A percentile compares a stretch with the other conserved stretches of the same genome.
Evolutionary conservation across 2,113 vertebrate species (phyloP).

Genomic region (Micronycteris hirsuta): DNA sequence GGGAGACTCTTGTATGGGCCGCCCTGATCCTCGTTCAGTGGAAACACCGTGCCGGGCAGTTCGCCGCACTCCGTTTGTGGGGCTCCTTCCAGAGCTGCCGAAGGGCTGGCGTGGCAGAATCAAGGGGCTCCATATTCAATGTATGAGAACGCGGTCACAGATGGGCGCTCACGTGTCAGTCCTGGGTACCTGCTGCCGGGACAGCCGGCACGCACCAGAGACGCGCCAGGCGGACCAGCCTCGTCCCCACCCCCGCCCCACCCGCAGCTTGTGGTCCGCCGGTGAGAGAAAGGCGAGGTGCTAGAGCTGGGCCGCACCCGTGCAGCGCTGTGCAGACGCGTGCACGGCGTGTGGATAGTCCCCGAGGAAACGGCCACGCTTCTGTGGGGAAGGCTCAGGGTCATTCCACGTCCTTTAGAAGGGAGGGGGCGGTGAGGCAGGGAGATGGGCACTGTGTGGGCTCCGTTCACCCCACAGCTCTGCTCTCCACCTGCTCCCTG

Average conservation of each 20-base stretch:
- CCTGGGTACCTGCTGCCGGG: no score
- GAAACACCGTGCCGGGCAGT: background rate
- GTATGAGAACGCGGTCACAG: no score
- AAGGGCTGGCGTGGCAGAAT: no score
- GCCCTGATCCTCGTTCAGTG: background rate
- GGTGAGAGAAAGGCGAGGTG: background rate
- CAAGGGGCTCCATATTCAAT: no score
- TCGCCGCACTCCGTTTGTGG: accelerated
- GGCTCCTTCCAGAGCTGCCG: no score
- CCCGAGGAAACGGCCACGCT: background rate
- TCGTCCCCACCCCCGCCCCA: no score
- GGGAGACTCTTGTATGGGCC: background rate
- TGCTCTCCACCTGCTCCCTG: background rate
- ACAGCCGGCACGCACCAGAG: no score
- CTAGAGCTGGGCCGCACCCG: background rate
- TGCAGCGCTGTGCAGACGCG: background rate
- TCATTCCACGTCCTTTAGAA: background rate
- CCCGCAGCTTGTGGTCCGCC: background rate
- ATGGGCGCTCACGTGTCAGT: no score
- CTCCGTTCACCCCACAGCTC: background rate
- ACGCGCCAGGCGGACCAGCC: no score
- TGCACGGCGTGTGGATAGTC: no score
- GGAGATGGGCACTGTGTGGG: background rate
- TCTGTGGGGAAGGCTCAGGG: background rate
- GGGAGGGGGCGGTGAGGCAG: background rate